Base-by-base conservation (phyloP, 2,888 invertebrate species). In the Candidula unifasciata region DNA sequence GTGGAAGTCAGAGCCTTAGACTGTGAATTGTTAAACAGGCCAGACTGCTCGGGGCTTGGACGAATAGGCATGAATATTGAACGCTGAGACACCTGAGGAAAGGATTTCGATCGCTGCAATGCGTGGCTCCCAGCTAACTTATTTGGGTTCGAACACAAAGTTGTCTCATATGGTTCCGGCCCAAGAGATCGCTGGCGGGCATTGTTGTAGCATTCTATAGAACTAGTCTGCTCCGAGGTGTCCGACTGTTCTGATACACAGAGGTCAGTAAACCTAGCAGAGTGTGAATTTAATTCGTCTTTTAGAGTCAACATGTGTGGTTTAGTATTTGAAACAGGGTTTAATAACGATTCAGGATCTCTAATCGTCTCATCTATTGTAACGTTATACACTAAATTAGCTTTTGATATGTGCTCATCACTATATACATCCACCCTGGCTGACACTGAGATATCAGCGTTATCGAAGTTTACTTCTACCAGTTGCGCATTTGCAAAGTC, bases 1-100 rank as follows among this genome's bases (percentile, higher is more conserved):
- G 0, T 24, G 8, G 64, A 16, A 27, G 64, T 3, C 18, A 27
- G 60, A 52, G n/a, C 24, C 24, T 64, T 76, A 0, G 24, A 30
- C 18, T 66, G 24, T 8, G 66, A 16, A 18, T n/a, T 33, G 16
- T 6, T 16, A 21, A 79, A 83, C 44, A 83, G 30, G 0, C 83
- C 83, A n/a, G 83, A 83, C 60, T 83, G 60, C 44, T 83, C 83
- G 2, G 79, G 79, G 27, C 83, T 79, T 16, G 79, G 71, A 16
- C 77, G 83, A n/a, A 83, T 83, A 1, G 83, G 83, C 18, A 44
- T 83, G 64, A 83, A 83, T 33, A 83, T 33, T 24, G 54, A 37
- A 35, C 69, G 66, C 18, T 78, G 30, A 8, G 57, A 37, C 57
- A 83, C 66, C 60, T 83, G 69, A 3, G 83, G 83, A 35, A 68